Conservation (phyloP, 1,140 invertebrate species). For the Orchestia grillus region DNA sequence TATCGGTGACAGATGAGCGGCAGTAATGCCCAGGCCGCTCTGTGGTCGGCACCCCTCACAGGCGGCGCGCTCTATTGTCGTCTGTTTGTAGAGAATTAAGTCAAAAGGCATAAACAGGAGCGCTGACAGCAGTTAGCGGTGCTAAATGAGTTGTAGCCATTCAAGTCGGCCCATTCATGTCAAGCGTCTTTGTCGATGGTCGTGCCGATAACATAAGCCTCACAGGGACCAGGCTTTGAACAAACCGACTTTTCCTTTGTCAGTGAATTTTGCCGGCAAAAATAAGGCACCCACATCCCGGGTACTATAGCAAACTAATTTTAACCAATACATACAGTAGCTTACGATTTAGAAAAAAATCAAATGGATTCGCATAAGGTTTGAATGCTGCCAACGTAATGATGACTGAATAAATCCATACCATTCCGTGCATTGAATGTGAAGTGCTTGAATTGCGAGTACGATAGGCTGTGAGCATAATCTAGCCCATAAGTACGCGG, state of each 20-base stretch:
- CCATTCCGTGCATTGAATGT: background rate
- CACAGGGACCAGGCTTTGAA: background rate
- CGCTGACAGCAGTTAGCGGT: conserved; percentile 50
- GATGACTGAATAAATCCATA: background rate
- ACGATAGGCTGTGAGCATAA: background rate
- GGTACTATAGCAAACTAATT: background rate
- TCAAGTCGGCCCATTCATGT: conserved; percentile 10
- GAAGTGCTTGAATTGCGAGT: background rate
- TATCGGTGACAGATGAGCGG: background rate
- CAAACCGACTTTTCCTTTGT: conserved; percentile 6
- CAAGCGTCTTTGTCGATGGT: conserved; percentile 50
- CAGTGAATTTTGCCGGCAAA: background rate
- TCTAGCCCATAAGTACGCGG: background rate
- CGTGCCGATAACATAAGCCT: conserved; percentile 12
- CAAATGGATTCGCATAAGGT: background rate
- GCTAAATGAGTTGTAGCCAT: conserved; percentile 54
- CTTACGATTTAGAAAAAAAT: background rate
- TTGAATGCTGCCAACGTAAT: background rate
- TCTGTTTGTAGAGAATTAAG: conserved; percentile 51
- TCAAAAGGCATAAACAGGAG: conserved; percentile 51
- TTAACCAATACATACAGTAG: background rate
- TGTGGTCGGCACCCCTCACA: background rate
- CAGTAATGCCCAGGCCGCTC: background rate
- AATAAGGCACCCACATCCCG: background rate
- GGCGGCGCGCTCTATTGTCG: background rate